phyloP scores from a whole-genome alignment of 2,113 vertebrate genomes.

The Porphyrio hochstetteri region DNA sequence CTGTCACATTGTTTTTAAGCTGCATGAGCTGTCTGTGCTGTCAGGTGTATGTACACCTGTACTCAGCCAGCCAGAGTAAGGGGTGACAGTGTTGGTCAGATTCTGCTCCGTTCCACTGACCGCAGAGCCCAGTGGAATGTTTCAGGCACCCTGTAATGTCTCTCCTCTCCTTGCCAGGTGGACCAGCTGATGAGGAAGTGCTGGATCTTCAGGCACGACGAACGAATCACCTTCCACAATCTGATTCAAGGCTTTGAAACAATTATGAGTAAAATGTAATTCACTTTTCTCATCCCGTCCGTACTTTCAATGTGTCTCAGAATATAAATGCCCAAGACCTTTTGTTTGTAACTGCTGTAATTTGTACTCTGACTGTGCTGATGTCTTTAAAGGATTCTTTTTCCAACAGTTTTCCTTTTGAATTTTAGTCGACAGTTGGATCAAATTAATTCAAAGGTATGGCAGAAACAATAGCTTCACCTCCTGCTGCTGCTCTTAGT shows the following conservation, averaged over 20 bases:
- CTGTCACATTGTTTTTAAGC: not conserved
- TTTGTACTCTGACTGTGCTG: conserved; percentile 55
- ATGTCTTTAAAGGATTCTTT: not conserved
- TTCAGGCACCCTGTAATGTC: rapidly evolving
- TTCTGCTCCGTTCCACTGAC: rapidly evolving
- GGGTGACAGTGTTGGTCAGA: no score
- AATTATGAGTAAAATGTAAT: conserved; percentile 77
- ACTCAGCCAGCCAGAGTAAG: no score
- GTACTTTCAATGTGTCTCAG: not conserved
- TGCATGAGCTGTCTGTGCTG: rapidly evolving
- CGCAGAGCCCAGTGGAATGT: not conserved
- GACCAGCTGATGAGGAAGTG: conserved; percentile 91
- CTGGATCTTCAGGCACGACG: conserved; percentile 87
- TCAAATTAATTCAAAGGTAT: not conserved
- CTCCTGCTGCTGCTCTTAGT: not conserved
- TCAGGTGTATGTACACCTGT: not conserved
- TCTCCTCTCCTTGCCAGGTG: conserved; percentile 75
- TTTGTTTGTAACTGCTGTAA: conserved; percentile 15
- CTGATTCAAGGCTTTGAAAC: conserved; percentile 87
- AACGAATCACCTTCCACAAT: conserved; percentile 86
- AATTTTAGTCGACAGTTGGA: not conserved
- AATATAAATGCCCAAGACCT: not conserved
- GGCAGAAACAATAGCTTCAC: not conserved
- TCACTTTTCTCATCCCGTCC: not conserved
- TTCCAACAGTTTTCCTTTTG: conserved; percentile 21